These are phyloP conservation scores for Ptiloglossa arizonensis DNA, from an alignment of 1,140 invertebrate genomes.

Conservation along the genomic window DNA sequence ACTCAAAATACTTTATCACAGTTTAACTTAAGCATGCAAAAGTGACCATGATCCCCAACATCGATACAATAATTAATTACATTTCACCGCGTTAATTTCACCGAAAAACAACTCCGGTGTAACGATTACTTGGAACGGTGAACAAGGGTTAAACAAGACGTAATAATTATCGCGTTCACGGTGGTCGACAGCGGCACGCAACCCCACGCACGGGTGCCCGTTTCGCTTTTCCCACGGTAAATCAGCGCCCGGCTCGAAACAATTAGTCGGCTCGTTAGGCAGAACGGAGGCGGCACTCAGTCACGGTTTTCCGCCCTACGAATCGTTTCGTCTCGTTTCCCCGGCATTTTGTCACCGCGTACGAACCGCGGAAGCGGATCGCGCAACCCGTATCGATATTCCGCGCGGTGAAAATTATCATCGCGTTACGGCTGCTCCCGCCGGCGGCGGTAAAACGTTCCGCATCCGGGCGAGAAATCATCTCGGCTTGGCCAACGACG, in stretches of 20 bases:
- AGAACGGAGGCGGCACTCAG: conserved; percentile 25
- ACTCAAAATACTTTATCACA: no score
- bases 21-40: no score
- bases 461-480: background rate
- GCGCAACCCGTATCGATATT: background rate
- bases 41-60: no score
- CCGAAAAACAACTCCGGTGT: no score
- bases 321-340: conserved; percentile 36
- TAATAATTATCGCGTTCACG: conserved; percentile 16
- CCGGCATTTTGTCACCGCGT: no score
- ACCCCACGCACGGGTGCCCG: no score
- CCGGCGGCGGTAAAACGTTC: conserved; percentile 2
- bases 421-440: no score
- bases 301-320: conserved; percentile 30
- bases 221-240: conserved; percentile 53
- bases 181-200: background rate
- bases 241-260: conserved; percentile 58
- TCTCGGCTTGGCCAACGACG: background rate
- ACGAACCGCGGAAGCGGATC: background rate
- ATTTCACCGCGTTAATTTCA: no score
- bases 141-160: background rate
- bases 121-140: no score
- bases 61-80: no score
- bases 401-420: conserved; percentile 22
- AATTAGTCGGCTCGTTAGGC: conserved; percentile 62